Base-by-base conservation (phyloP, 2,888 invertebrate genomes). In the Drosophila barbarae region DNA sequence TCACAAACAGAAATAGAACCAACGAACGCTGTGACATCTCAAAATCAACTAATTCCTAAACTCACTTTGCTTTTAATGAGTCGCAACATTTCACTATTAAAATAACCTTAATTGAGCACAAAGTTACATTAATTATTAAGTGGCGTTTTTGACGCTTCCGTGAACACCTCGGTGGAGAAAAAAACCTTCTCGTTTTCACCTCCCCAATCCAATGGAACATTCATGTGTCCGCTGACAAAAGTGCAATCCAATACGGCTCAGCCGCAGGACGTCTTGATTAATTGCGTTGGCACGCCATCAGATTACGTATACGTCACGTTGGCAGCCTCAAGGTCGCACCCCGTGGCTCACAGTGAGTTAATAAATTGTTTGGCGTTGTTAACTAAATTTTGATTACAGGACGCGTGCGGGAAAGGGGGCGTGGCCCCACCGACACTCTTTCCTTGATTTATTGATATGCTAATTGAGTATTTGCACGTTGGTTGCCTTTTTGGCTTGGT, bases 381-480 rank as follows among this genome's bases (percentile, higher is more conserved):
- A 83, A 83, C 84, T 82, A 83, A 80, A 82, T 82, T 82, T 83
- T 76, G 84, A 78, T 76, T 74, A 67, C 36, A 5, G 36, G 15
- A 15, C 15, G 36, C 36, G 36, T 15, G 36, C 36, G 36, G 15
- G 30, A 30, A 30, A 9, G 30, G 28, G 46, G 53, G 36, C 23
- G 53, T 54, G n/a, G 41, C 49, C 30, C 23, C 39, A 23, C 36
- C 55, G 30, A 54, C 71, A 76, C 77, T 79, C 73, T 74, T 81
- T 79, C 73, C 81, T 84, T 82, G 82, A 82, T 82, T 84, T 82
- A 82, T 84, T 84, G 82, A 82, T 82, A 82, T 84, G 82, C 84
- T 82, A 82, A 82, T 84, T 82, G 82, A 77, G 78, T 77, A 77
- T 80, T 80, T 79, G 81, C 74, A 81, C 81, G 83, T 82, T 75